Evolutionary conservation across 2,113 vertebrate species (phyloP).

Genomic region (Oreochromis tanganicae): DNA sequence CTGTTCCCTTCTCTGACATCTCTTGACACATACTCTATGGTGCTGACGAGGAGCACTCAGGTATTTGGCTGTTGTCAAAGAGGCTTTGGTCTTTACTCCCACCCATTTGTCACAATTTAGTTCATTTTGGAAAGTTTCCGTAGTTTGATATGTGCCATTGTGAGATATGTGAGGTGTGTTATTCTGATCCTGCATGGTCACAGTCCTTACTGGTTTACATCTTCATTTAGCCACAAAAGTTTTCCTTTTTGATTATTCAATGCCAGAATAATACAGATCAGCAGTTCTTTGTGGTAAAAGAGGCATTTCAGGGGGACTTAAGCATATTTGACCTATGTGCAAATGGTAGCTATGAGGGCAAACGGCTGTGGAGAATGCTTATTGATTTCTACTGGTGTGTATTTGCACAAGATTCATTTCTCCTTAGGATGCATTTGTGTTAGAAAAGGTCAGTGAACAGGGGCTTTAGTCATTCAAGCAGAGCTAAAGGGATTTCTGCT

Average conservation of each 20-base stretch:
- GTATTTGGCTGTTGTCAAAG: background rate
- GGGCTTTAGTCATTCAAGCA: constrained; percentile 58
- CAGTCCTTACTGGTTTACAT: background rate
- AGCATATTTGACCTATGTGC: constrained; percentile 38
- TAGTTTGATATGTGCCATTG: background rate
- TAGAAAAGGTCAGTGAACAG: constrained; percentile 50
- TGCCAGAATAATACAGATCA: background rate
- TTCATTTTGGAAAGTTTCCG: background rate
- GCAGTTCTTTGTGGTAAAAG: background rate
- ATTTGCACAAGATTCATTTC: constrained; percentile 60
- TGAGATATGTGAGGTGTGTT: background rate
- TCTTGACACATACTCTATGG: background rate
- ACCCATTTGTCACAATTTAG: background rate
- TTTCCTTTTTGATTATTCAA: background rate
- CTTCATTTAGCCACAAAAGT: background rate
- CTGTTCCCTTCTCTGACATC: background rate
- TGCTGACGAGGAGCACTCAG: background rate
- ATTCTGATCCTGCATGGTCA: background rate
- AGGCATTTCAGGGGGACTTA: constrained; percentile 24
- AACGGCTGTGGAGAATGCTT: constrained; percentile 40
- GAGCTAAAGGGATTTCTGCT: constrained; percentile 63
- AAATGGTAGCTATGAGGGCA: constrained; percentile 24
- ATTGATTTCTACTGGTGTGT: constrained; percentile 57
- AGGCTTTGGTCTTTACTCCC: background rate
- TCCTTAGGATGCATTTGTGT: constrained; percentile 30